Evolutionary conservation across 2,113 vertebrate species (phyloP).

Genomic region (rabbit (Oryctolagus cuniculus)): mOryCun1.1 NC_091434.1:43252001-43252500

Average conservation of each 20-base stretch:
- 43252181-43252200: too few relatives aligned
- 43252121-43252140: too few relatives aligned
- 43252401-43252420: slow-evolving; percentile 20
- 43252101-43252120: too few relatives aligned
- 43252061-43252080: too few relatives aligned
- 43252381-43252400: not conserved
- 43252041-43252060: too few relatives aligned
- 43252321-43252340: not conserved
- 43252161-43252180: too few relatives aligned
- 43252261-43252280: not conserved
- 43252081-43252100: too few relatives aligned
- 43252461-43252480: not conserved
- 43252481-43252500: not conserved
- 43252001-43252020: too few relatives aligned
- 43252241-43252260: slow-evolving; percentile 24
- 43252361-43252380: not conserved
- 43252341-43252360: slow-evolving; percentile 11
- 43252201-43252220: too few relatives aligned
- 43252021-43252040: too few relatives aligned
- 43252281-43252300: not conserved
- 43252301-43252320: slow-evolving; percentile 27
- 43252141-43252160: too few relatives aligned
- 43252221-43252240: not conserved
- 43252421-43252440: not conserved
- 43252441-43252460: not conserved